A percentile compares a stretch with the other conserved stretches of the same genome.
These are phyloP conservation scores for Nymphalis polychloros DNA, from an alignment of 2,888 invertebrate genomes.

Conservation along the genomic window DNA sequence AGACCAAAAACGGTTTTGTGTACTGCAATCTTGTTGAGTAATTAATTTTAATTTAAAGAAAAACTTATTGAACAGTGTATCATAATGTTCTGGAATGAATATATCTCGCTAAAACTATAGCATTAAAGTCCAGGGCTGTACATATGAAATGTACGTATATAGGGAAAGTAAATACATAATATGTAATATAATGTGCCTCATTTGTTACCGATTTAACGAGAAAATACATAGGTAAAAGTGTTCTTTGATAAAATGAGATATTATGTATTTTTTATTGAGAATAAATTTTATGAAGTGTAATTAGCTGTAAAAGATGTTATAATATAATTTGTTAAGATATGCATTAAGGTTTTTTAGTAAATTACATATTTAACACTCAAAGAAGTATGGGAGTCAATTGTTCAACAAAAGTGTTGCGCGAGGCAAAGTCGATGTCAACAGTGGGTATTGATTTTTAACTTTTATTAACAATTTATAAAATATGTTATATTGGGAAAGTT, in stretches of 20 bases:
- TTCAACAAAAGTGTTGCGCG: neutral
- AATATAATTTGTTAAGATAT: constrained; percentile 80
- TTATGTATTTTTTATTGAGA: constrained; percentile 77
- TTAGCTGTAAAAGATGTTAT: constrained; percentile 75
- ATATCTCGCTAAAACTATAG: constrained; percentile 29
- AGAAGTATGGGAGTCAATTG: constrained; percentile 35
- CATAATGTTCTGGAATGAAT: constrained; percentile 31
- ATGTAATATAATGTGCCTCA: constrained; percentile 73
- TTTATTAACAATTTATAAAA: constrained; percentile 29
- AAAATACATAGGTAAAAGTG: constrained; percentile 70
- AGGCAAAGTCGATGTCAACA: neutral
- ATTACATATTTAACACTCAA: constrained; percentile 48
- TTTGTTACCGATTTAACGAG: constrained; percentile 74
- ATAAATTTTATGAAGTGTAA: constrained; percentile 77
- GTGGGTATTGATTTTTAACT: constrained; percentile 23
- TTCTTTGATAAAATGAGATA: constrained; percentile 77
- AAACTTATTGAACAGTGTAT: constrained; percentile 40
- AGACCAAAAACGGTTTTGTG: constrained; percentile 67
- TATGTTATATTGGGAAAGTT: constrained; percentile 30
- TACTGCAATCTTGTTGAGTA: constrained; percentile 62
- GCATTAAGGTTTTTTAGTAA: constrained; percentile 62
- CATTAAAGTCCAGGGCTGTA: constrained; percentile 36
- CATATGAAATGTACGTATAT: constrained; percentile 36
- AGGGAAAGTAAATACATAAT: constrained; percentile 25
- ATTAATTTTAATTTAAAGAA: constrained; percentile 48